Conservation (phyloP, 2,888 invertebrate genomes). For the Macrosiphum euphorbiae region DNA sequence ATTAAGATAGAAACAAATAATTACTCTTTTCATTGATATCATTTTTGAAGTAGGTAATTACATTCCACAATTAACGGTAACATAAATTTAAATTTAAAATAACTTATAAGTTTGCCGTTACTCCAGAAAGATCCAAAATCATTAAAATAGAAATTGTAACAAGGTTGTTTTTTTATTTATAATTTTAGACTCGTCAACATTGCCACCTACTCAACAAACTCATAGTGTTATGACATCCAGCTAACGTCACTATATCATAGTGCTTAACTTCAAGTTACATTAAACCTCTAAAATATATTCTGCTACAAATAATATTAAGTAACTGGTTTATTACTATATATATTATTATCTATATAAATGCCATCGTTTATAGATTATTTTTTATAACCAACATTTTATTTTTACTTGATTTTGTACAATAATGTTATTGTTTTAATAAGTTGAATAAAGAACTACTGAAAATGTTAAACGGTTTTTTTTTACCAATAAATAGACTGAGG, state of each 20-base stretch:
- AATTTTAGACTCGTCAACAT: conserved; percentile 40
- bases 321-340: neutral
- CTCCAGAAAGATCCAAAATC: conserved; percentile 27
- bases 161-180: conserved; percentile 20
- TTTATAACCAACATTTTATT: conserved; percentile 10
- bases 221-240: conserved; percentile 41
- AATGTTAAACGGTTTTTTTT: neutral
- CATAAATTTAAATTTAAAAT: neutral
- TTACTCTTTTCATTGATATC: neutral
- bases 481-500: conserved; percentile 48
- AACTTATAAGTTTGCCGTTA: neutral
- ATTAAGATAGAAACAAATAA: neutral
- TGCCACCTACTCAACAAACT: conserved; percentile 45
- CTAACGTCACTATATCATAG: conserved; percentile 26
- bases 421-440: conserved; percentile 43
- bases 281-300: neutral
- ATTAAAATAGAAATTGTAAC: neutral
- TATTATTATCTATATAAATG: neutral
- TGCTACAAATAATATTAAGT: conserved; percentile 5
- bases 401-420: neutral
- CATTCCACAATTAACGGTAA: neutral
- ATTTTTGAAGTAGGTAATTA: neutral
- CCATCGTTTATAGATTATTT: conserved; percentile 44
- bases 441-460: conserved; percentile 11
- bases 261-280: conserved; percentile 11